Evolutionary conservation across 2,888 invertebrate species (phyloP).

Genomic region (Ceratothoa steindachneri): DNA sequence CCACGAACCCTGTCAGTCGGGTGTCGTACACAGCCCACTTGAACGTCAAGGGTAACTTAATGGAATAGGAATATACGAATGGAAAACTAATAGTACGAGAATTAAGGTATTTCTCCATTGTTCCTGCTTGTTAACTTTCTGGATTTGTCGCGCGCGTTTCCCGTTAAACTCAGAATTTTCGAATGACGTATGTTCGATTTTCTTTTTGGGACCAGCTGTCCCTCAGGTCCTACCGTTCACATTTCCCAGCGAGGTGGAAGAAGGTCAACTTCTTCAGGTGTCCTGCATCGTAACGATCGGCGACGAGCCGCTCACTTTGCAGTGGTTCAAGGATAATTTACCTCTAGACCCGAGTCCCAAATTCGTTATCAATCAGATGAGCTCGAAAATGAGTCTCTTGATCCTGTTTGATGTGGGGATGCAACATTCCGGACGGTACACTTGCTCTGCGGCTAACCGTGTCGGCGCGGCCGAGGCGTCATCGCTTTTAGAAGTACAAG

Average conservation of each 20-base stretch:
- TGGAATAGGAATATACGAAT: conserved; percentile 1
- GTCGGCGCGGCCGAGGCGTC: conserved; percentile 44
- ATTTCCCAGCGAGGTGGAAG: conserved; percentile 47
- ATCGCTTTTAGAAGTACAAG: conserved; percentile 47
- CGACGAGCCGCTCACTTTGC: conserved; percentile 45
- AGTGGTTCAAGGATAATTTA: conserved; percentile 42
- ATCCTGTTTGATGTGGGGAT: conserved; percentile 49
- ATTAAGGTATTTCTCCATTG: background rate
- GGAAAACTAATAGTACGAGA: no score
- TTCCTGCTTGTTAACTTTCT: no score
- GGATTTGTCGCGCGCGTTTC: no score
- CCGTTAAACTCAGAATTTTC: no score
- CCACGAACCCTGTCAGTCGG: conserved; percentile 60
- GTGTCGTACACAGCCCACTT: conserved; percentile 58
- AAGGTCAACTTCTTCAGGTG: conserved; percentile 44
- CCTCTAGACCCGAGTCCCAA: conserved; percentile 29
- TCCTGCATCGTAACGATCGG: conserved; percentile 46
- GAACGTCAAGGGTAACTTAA: conserved; percentile 60
- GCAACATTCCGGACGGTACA: conserved; percentile 50
- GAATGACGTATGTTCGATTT: no score
- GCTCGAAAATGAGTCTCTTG: conserved; percentile 47
- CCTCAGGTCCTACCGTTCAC: conserved; percentile 49
- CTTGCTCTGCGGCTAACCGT: conserved; percentile 49
- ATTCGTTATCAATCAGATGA: conserved; percentile 37
- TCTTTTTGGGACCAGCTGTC: no score